Evolutionary conservation across 2,888 invertebrate species (phyloP).

Genomic region (Tolmerus cingulatus): DNA sequence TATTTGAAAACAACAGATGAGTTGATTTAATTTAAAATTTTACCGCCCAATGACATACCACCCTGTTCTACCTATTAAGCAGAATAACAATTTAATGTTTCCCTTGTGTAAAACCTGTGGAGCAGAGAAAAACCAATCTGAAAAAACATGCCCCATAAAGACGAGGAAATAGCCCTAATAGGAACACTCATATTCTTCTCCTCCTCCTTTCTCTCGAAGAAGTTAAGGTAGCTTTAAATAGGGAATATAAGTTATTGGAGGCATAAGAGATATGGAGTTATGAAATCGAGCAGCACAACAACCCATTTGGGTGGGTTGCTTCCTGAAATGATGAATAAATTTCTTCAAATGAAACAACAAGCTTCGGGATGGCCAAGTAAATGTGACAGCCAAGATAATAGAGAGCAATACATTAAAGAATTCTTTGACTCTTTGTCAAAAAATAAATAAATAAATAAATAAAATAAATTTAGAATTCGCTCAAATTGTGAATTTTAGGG

Average conservation of each 20-base stretch:
- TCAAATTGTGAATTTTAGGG: slow-evolving; percentile 53
- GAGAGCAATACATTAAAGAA: slow-evolving; percentile 50
- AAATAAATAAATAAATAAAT: slow-evolving; percentile 52
- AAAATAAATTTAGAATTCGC: slow-evolving; percentile 47
- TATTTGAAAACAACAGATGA: not conserved
- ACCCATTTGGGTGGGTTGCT: slow-evolving; percentile 49
- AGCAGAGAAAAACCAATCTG: not conserved
- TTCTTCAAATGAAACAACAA: slow-evolving; percentile 52
- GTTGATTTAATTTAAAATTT: not conserved
- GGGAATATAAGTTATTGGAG: slow-evolving; percentile 52
- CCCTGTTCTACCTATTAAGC: slow-evolving; percentile 53
- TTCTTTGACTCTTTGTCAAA: too few species aligned
- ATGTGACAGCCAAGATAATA: slow-evolving; percentile 46
- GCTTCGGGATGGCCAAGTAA: slow-evolving; percentile 51
- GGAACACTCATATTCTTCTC: too few species aligned
- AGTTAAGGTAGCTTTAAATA: slow-evolving; percentile 52
- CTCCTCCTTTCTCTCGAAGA: slow-evolving; percentile 56
- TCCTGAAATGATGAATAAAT: slow-evolving; percentile 53
- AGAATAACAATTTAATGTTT: slow-evolving; percentile 52
- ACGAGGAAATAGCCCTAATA: slow-evolving; percentile 47
- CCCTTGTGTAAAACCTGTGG: slow-evolving; percentile 51
- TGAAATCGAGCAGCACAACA: slow-evolving; percentile 49
- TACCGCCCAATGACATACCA: slow-evolving; percentile 50
- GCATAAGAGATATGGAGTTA: slow-evolving; percentile 55
- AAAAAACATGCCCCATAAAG: too few species aligned